A percentile compares a stretch with the other conserved stretches of the same genome.
Conservation (phyloP, 2,888 invertebrate species). For the Eupithecia subumbrata region DNA sequence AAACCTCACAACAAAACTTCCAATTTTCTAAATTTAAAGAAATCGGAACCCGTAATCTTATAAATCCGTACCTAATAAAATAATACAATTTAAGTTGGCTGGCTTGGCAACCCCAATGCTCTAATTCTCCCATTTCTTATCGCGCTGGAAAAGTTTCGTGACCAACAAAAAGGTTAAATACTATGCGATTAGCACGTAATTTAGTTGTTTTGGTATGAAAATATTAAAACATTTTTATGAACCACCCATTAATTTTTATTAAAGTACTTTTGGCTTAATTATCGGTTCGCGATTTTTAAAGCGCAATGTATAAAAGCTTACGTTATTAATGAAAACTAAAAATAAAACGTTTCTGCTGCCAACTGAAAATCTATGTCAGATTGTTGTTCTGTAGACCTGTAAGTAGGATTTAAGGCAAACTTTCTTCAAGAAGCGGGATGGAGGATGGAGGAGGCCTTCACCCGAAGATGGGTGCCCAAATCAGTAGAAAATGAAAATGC, state of each 20-base stretch:
- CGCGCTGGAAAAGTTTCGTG: constrained; percentile 39
- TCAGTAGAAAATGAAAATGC: too few species aligned
- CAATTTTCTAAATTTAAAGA: neutral
- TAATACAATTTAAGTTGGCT: neutral
- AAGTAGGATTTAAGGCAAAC: too few species aligned
- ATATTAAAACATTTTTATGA: neutral
- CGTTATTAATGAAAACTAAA: too few species aligned
- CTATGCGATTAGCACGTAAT: constrained; percentile 41
- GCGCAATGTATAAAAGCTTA: too few species aligned
- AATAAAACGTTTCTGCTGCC: too few species aligned
- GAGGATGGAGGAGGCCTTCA: too few species aligned
- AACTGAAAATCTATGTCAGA: too few species aligned
- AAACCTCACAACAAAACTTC: neutral
- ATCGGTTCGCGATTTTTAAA: too few species aligned
- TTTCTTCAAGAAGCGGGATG: too few species aligned
- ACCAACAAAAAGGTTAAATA: constrained; percentile 35
- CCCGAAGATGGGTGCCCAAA: too few species aligned
- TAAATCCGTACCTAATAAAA: neutral
- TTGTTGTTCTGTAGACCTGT: too few species aligned
- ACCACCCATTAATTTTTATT: neutral
- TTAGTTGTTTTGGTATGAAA: constrained; percentile 26
- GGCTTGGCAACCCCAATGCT: constrained; percentile 11
- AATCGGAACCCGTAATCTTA: neutral
- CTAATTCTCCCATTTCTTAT: constrained; percentile 32
- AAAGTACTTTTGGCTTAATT: too few species aligned